phyloP scores from a whole-genome alignment of 2,888 invertebrate genomes.

The Copidosoma aretas region DNA sequence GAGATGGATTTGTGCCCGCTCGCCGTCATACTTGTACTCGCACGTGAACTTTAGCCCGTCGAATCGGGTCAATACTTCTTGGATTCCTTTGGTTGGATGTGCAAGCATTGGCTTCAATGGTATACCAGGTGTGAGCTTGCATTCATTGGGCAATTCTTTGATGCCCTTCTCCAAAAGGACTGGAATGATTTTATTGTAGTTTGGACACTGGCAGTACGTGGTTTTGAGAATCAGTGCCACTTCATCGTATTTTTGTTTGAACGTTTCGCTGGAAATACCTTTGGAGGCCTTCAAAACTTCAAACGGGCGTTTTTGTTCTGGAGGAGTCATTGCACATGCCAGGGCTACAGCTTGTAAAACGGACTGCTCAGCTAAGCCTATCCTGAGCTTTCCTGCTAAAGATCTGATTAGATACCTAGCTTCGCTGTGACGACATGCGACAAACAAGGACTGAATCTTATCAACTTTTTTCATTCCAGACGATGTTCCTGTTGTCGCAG shows the following conservation, averaged over 20 bases:
- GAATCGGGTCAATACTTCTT: constrained; percentile 81
- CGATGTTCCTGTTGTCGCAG: constrained; percentile 80
- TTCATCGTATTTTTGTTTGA: constrained; percentile 80
- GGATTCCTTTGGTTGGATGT: constrained; percentile 94
- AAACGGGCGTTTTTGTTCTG: constrained; percentile 71
- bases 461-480: constrained; percentile 86
- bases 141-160: constrained; percentile 75
- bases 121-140: constrained; percentile 88
- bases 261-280: constrained; percentile 69
- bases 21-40: constrained; percentile 99
- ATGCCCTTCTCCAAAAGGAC: constrained; percentile 80
- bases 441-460: constrained; percentile 89
- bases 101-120: constrained; percentile 99
- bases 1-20: constrained; percentile 88
- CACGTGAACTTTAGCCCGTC: constrained; percentile 91
- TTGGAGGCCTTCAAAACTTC: constrained; percentile 71
- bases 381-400: constrained; percentile 90
- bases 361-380: constrained; percentile 97
- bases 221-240: constrained; percentile 83
- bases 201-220: constrained; percentile 96
- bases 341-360: constrained; percentile 83
- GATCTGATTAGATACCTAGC: constrained; percentile 90
- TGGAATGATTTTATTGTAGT: constrained; percentile 85
- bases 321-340: constrained; percentile 83
- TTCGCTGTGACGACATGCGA: constrained; percentile 87